Conservation (phyloP, 2,888 invertebrate genomes). For the Molanna angustata region DNA sequence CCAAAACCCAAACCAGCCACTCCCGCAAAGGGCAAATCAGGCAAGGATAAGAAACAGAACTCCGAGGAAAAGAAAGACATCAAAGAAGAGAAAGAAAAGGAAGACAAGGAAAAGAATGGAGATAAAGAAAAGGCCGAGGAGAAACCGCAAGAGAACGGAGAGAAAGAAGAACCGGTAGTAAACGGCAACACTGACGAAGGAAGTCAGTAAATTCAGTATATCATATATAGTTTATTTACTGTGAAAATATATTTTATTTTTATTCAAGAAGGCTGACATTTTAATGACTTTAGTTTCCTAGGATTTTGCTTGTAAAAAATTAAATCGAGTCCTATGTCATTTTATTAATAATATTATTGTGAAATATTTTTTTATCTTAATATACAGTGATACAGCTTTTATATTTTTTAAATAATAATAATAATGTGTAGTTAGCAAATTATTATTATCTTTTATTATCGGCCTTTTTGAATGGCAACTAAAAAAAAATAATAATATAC, state of each 20-base stretch:
- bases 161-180: constrained; percentile 50
- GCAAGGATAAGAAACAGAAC: constrained; percentile 69
- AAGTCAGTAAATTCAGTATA: constrained; percentile 23
- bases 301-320: constrained; percentile 18
- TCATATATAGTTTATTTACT: constrained; percentile 7
- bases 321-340: too few relatives aligned
- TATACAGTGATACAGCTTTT: not conserved
- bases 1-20: constrained; percentile 79
- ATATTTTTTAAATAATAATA: not conserved
- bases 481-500: constrained; percentile 9
- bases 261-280: constrained; percentile 29
- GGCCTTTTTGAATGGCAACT: constrained; percentile 28
- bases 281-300: constrained; percentile 18
- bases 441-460: constrained; percentile 14
- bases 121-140: constrained; percentile 35
- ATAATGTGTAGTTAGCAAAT: constrained; percentile 18
- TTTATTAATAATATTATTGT: not conserved
- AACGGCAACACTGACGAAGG: constrained; percentile 57
- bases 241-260: constrained; percentile 26
- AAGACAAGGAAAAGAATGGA: constrained; percentile 46
- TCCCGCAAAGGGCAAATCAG: constrained; percentile 70
- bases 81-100: constrained; percentile 48
- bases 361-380: not conserved
- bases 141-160: constrained; percentile 42
- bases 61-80: constrained; percentile 65